Base-by-base conservation (phyloP, 1,140 invertebrate genomes). In the Bombyx mandarina region DNA sequence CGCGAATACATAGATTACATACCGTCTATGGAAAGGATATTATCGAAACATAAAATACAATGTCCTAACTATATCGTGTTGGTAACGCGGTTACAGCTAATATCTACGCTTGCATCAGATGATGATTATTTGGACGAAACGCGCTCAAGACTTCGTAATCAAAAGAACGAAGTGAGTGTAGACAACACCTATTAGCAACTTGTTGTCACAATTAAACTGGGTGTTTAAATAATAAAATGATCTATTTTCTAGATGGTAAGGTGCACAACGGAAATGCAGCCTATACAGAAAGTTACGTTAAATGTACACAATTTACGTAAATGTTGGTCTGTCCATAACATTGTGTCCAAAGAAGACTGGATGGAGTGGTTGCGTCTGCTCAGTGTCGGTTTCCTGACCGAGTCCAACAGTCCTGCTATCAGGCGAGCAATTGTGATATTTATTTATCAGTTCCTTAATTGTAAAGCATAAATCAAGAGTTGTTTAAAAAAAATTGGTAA, bases 311-410 rank as follows among this genome's bases (percentile, higher is more conserved):
- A 95, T 81, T 86, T 99, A 8, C 93, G 96, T 65, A 91, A 93
- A 77, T 95, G 94, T 1, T 97, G 96, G 94, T 93, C 93, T 35
- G 94, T 94, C 0, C 93, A 92, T 0, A 90, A 94, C 48, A 89
- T 95, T 54, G 94, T 97, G 0, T 97, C 95, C 7, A 97, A 98
- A 84, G 98, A 99, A 66, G 98, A 99, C 80, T 99, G 98, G 98
- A 86, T 98, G 6, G 97, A 99, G 85, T 99, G 97, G 98, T 79
- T 99, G n/a, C 89, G 94, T 52, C 90, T 95, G 46, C 87, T 99
- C 10, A 96, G 95, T 51, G 94, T 97, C 60, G 96, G 96, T 60
- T 89, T 99, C 9, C 87, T 99, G 1, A 98, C 98, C 77, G 96
- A 98, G 75, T 98, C 97, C 0, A 96, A 97, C 0, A 97, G 96